Conservation (phyloP, 2,113 vertebrate species). For the Saccopteryx bilineata region DNA sequence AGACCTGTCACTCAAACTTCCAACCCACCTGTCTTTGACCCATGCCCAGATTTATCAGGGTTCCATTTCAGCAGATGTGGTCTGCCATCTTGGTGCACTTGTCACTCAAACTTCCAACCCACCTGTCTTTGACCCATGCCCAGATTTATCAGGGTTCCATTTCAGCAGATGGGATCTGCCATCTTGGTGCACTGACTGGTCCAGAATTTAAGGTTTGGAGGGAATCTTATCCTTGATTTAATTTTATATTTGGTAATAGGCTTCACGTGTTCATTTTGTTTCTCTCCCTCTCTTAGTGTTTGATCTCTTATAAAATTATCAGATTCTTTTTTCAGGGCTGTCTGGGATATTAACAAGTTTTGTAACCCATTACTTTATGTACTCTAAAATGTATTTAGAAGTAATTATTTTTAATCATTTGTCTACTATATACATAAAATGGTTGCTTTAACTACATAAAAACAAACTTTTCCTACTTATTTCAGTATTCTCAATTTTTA, state of each 20-base stretch:
- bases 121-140: neutral
- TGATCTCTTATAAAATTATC: neutral
- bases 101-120: neutral
- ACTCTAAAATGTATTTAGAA: conserved; percentile 36
- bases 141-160: neutral
- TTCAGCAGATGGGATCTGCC: neutral
- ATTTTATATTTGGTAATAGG: neutral
- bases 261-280: neutral
- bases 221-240: neutral
- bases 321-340: neutral
- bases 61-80: neutral
- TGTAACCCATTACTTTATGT: neutral
- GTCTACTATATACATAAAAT: neutral
- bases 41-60: neutral
- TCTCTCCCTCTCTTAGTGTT: neutral
- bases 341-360: neutral
- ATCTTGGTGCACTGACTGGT: neutral
- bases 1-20: neutral
- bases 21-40: neutral
- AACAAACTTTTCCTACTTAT: neutral
- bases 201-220: neutral
- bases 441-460: neutral
- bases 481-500: conserved; percentile 13
- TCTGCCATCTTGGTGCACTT: neutral
- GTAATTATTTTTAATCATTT: neutral